Evolutionary conservation across 2,113 vertebrate species (phyloP), one percentile per base, ranked within the genome.

Genomic region (Chaetodon auriga): DNA sequence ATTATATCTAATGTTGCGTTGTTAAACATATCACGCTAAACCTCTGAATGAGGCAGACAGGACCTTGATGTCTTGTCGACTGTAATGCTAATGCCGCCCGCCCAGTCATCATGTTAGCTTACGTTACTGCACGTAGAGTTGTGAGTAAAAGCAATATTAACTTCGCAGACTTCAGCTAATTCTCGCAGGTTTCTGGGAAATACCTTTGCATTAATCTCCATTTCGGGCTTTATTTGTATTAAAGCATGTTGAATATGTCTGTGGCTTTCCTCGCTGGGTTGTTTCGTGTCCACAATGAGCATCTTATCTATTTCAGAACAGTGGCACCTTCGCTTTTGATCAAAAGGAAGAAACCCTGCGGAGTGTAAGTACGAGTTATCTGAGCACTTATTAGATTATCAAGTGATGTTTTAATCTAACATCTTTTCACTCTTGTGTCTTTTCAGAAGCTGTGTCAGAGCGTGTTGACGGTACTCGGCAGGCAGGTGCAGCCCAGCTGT

Each of bases 291-390:
- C 15, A 73, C 65, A 61, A 53, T 62, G 8, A 82, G 25, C n/a
- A 66, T 89, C 6, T 54, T 80, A 7, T 89, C 0, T 82, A 16
- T 94, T 92, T 35, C 95, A 99, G 97, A 98, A 99, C 93, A 95
- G 87, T 73, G 89, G 93, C 80, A 95, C 96, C 83, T 99, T 99
- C 93, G 95, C 91, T 58, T 99, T 99, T 94, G 97, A 99, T 76
- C 86, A 92, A 78, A 95, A 95, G 63, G 97, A 99, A 90, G 97
- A 98, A 95, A 93, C 96, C 61, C 95, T 96, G 93, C 96, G 97
- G 88, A 97, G 94, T 93, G 98, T 97, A 92, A 96, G 97, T 93
- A 65, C 15, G 19, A 35, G 1, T 30, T 16, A 38, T 35, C 5
- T 15, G 19, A 64, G 7, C 0, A 53, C 41, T 30, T 10, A 30